A percentile compares a stretch with the other conserved stretches of the same genome.
Evolutionary conservation across 2,888 invertebrate species (phyloP).

Genomic region (Trimorus sp.): DNA sequence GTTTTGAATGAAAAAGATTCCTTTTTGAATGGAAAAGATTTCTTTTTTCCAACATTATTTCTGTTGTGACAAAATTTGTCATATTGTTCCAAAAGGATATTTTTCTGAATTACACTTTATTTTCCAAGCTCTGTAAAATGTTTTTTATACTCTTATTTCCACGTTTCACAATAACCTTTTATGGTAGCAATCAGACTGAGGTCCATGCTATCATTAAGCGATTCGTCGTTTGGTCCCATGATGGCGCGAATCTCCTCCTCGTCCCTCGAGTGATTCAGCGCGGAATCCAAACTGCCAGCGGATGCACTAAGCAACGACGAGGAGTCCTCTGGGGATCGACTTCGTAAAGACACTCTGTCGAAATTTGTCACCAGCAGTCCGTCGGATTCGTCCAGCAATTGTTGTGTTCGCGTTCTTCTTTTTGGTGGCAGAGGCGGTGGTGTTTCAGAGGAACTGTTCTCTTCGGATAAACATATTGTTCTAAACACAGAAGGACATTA

Average conservation of each 20-base stretch:
- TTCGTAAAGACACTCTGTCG: constrained; percentile 88
- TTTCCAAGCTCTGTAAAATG: too few relatives aligned
- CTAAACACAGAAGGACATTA: constrained; percentile 29
- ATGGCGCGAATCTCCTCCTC: constrained; percentile 88
- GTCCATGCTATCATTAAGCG: constrained; percentile 80
- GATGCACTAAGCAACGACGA: constrained; percentile 86
- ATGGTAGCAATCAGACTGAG: constrained; percentile 80
- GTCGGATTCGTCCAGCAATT: constrained; percentile 82
- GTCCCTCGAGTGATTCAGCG: constrained; percentile 92
- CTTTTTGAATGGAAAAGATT: too few relatives aligned
- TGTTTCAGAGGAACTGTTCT: constrained; percentile 85
- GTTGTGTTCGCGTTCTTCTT: constrained; percentile 84
- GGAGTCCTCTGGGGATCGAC: constrained; percentile 88
- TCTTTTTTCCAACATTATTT: too few relatives aligned
- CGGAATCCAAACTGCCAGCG: constrained; percentile 93
- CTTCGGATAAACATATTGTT: constrained; percentile 71
- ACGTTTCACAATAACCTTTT: constrained; percentile 77
- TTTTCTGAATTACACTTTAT: too few relatives aligned
- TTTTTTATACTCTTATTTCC: too few relatives aligned
- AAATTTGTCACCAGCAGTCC: constrained; percentile 85
- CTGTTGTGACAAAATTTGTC: too few relatives aligned
- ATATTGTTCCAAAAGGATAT: too few relatives aligned
- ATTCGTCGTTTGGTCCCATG: constrained; percentile 83
- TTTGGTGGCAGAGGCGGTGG: constrained; percentile 92
- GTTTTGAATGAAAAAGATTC: too few relatives aligned